Conservation (phyloP, 2,113 vertebrate species). For the Cynoglossus semilaevis region DNA sequence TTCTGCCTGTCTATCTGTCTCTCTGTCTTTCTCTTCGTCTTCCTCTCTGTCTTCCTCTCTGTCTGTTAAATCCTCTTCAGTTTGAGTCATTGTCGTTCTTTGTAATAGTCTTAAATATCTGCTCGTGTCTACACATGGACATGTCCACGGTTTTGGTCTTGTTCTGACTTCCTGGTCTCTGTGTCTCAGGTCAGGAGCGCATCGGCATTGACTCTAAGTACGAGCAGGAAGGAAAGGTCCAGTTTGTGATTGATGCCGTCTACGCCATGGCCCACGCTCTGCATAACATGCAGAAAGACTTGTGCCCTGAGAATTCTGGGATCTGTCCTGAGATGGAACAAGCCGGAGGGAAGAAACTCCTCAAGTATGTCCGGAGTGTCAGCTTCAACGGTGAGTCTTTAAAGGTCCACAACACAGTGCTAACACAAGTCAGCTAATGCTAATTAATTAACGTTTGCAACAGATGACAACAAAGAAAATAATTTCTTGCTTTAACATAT, state of each 20-base stretch:
- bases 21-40: neutral
- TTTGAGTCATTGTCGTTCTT: too few species aligned
- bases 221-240: slow-evolving; percentile 95
- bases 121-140: too few species aligned
- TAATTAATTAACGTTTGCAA: too few species aligned
- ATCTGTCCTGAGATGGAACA: slow-evolving; percentile 90
- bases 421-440: too few species aligned
- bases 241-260: slow-evolving; percentile 94
- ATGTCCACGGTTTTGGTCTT: too few species aligned
- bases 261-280: slow-evolving; percentile 94
- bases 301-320: slow-evolving; percentile 84
- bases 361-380: slow-evolving; percentile 91
- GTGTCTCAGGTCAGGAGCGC: slow-evolving; percentile 85
- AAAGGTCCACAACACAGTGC: neutral
- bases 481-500: too few species aligned
- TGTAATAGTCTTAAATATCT: too few species aligned
- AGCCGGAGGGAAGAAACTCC: slow-evolving; percentile 86
- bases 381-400: slow-evolving; percentile 81
- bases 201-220: slow-evolving; percentile 91
- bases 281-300: slow-evolving; percentile 92
- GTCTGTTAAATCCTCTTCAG: neutral
- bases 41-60: neutral
- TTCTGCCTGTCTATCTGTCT: neutral
- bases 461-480: too few species aligned
- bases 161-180: neutral